phyloP scores from a whole-genome alignment of 2,113 vertebrate genomes.

The Tricholaema leucomelas region DNA sequence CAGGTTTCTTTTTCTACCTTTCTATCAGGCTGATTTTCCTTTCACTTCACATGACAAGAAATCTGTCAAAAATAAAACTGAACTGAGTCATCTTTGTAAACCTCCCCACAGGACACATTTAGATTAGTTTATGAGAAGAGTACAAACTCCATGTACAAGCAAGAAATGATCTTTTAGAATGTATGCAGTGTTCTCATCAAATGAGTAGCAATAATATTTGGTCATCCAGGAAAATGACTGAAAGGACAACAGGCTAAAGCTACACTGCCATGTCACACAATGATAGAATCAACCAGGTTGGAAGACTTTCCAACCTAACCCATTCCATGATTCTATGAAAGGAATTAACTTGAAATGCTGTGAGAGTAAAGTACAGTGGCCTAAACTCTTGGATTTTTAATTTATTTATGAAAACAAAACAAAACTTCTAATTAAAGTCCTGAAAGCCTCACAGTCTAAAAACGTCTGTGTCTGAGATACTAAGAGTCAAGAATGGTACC shows the following conservation, averaged over 20 bases:
- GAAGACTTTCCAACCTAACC: too few species aligned
- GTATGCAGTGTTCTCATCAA: not conserved
- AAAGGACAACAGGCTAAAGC: not conserved
- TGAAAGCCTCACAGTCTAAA: not conserved
- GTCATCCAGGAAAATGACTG: not conserved
- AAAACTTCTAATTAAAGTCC: not conserved
- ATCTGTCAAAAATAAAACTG: constrained; percentile 15
- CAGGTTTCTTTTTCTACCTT: not conserved
- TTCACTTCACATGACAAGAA: not conserved
- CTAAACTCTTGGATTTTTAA: not conserved
- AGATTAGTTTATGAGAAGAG: not conserved
- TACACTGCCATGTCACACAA: too few species aligned
- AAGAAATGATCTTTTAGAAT: not conserved
- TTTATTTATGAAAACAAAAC: not conserved
- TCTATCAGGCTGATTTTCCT: not conserved
- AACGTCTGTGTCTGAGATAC: not conserved
- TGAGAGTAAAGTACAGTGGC: not conserved
- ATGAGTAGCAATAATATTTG: not conserved
- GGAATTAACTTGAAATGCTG: not conserved
- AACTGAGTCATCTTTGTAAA: constrained; percentile 25
- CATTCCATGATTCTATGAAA: not conserved
- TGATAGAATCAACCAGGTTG: too few species aligned
- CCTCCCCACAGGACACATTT: not conserved
- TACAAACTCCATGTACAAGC: not conserved
- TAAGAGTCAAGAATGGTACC: not conserved